These are phyloP conservation scores for Myrmecophaga tridactyla DNA, from an alignment of 2,113 vertebrate genomes.

Conservation along the genomic window DNA sequence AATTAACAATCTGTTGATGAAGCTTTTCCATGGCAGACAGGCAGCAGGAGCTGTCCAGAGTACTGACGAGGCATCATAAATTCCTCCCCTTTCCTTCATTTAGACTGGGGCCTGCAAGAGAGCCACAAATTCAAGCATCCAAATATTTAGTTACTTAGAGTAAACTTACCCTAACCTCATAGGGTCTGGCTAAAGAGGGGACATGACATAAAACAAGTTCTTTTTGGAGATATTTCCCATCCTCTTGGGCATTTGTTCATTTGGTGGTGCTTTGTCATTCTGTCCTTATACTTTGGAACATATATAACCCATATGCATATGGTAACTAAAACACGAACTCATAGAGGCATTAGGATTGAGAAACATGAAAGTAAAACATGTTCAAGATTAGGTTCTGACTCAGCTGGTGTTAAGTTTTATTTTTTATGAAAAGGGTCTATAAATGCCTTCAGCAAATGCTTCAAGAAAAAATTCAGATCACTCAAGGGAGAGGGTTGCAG, in stretches of 20 bases:
- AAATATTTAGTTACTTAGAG: constrained; percentile 3
- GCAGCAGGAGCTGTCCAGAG: constrained; percentile 70
- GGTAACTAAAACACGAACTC: constrained; percentile 51
- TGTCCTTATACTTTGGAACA: constrained; percentile 40
- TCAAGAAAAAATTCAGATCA: constrained; percentile 40
- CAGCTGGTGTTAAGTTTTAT: constrained; percentile 62
- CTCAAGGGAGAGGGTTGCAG: constrained; percentile 24
- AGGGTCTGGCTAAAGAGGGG: not conserved
- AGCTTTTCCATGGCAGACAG: constrained; percentile 42
- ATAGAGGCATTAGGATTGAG: constrained; percentile 30
- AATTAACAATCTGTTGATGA: constrained; percentile 82
- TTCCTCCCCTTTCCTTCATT: constrained; percentile 9
- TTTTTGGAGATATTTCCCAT: constrained; percentile 14
- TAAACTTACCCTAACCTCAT: not conserved
- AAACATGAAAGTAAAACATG: constrained; percentile 51
- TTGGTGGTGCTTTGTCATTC: constrained; percentile 31
- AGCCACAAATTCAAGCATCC: not conserved
- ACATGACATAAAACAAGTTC: constrained; percentile 11
- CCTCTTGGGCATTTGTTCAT: constrained; percentile 38
- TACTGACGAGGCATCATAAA: constrained; percentile 44
- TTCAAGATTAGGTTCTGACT: constrained; percentile 60
- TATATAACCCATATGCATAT: constrained; percentile 1
- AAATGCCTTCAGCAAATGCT: constrained; percentile 60
- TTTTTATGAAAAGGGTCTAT: constrained; percentile 53
- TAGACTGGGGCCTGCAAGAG: not conserved